Conservation (phyloP, 1,140 invertebrate species). For the Bombus affinis region DNA sequence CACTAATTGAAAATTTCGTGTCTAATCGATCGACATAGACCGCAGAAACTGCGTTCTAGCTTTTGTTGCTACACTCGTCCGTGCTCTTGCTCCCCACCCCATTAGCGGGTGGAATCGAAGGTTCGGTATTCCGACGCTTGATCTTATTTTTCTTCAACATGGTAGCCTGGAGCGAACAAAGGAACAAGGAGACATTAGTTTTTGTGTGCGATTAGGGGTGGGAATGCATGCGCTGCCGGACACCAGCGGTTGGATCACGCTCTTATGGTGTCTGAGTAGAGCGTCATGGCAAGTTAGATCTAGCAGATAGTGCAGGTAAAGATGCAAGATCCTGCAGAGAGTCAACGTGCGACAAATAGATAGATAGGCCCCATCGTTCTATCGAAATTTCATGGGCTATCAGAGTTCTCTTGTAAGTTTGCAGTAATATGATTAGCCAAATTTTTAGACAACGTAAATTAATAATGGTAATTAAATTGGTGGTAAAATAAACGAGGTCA, state of each 20-base stretch:
- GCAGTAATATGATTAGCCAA: too few species aligned
- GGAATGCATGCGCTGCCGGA: constrained; percentile 78
- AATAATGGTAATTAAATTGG: too few species aligned
- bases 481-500: too few species aligned
- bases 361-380: constrained; percentile 57
- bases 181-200: constrained; percentile 80
- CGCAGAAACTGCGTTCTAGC: constrained; percentile 63
- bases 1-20: constrained; percentile 46
- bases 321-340: constrained; percentile 56
- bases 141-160: constrained; percentile 98
- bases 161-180: constrained; percentile 87
- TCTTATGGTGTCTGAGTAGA: constrained; percentile 59
- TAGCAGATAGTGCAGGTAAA: constrained; percentile 59
- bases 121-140: constrained; percentile 94
- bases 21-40: constrained; percentile 55
- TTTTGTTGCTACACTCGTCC: constrained; percentile 81
- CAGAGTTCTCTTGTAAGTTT: too few species aligned
- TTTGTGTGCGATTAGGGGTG: constrained; percentile 75
- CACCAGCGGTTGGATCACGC: constrained; percentile 67
- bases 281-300: constrained; percentile 55
- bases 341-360: constrained; percentile 70
- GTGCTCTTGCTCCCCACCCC: constrained; percentile 86
- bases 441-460: too few species aligned
- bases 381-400: constrained; percentile 46
- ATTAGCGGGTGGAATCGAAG: constrained; percentile 88